These are phyloP conservation scores for Phalacrocorax carbo DNA, from an alignment of 2,113 vertebrate species.

Conservation along the genomic window DNA sequence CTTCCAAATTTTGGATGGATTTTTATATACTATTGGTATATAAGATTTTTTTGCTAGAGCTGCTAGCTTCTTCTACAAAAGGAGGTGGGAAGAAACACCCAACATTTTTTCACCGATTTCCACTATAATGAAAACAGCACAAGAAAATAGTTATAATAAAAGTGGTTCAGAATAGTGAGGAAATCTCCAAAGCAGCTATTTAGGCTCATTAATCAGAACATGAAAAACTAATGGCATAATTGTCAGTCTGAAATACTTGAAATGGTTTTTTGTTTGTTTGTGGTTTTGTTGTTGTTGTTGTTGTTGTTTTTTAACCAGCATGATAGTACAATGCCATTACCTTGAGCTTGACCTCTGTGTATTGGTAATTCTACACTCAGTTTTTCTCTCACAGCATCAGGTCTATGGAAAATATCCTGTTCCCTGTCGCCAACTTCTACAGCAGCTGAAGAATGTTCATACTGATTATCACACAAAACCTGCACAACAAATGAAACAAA, in stretches of 20 bases:
- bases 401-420: not conserved
- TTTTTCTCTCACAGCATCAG: constrained; percentile 46
- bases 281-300: too few species aligned
- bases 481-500: constrained; percentile 52
- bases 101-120: not conserved
- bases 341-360: constrained; percentile 71
- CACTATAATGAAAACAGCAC: not conserved
- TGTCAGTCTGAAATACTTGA: not conserved
- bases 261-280: not conserved
- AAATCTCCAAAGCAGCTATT: not conserved
- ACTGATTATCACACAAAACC: constrained; percentile 70
- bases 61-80: not conserved
- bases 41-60: not conserved
- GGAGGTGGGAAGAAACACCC: fast-evolving
- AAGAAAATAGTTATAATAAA: not conserved
- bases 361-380: constrained; percentile 52
- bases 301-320: not conserved
- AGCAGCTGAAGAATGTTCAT: constrained; percentile 59
- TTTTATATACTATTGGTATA: not conserved
- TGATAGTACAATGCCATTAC: constrained; percentile 51
- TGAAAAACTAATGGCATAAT: not conserved
- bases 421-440: constrained; percentile 16
- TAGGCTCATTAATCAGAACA: not conserved
- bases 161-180: not conserved
- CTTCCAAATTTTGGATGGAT: not conserved